Base-by-base conservation (phyloP, 2,888 invertebrate genomes). In the Maniola hyperantus region DNA sequence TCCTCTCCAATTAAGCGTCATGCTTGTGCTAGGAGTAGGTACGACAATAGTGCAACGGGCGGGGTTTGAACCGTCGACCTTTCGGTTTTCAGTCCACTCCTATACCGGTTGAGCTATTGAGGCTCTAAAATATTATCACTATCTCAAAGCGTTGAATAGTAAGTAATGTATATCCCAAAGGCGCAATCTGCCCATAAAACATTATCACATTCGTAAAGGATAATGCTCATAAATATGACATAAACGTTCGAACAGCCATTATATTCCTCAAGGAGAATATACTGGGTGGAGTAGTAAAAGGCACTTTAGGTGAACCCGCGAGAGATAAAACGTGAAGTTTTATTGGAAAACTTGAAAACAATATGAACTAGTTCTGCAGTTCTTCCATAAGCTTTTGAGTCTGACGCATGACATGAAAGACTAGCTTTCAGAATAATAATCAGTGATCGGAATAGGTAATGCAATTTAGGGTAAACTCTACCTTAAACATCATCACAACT, bases 271-370 rank as follows among this genome's bases (percentile, higher is more conserved):
- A 66, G 64, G 55, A 63, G 50, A 44, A 63, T 60, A 60, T 36
- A 64, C 51, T 26, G 58, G 48, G 20, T 63, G 42, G 26, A 53
- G 42, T 48, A 66, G 62, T 63, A 67, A 67, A 69, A 55, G 54
- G 62, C 44, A 65, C 61, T 65, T 68, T 60, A 59, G 65, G 63
- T 67, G 39, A 65, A 63, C 58, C 67, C 66, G 26, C 55, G 51
- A 63, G 66, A 67, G 55, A 60, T 64, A 65, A 65, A 68, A 63
- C 46, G 46, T 15, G 26, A 67, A 71, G 65, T 71, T 71, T 69
- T 69, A 69, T 63, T 67, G 62, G 63, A 64, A 71, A 67, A 69
- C 64, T 64, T 70, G 54, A 62, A 68, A 64, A 50, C 36, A 55
- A 42, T 64, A 58, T 62, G 57, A 64, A 61, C 53, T 60, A 65